Percentiles rank a stretch among this genome's conserved stretches.
These are phyloP conservation scores for Amorpha juglandis DNA, from an alignment of 2,888 invertebrate genomes.

Conservation along the genomic window DNA sequence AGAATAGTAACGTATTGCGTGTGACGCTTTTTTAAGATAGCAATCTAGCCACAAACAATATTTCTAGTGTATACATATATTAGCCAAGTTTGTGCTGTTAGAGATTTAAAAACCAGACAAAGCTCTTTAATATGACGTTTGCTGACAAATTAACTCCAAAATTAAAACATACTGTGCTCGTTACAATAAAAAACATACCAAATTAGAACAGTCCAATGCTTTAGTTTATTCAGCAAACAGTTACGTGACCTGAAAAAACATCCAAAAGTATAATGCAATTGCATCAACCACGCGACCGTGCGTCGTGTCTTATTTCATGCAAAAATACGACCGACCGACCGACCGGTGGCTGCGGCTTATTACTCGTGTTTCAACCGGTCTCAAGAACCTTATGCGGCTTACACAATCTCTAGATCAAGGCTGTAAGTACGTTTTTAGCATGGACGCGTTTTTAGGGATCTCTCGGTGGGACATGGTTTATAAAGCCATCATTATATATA, in stretches of 20 bases:
- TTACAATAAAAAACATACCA: not conserved
- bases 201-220: constrained; percentile 28
- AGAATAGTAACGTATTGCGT: no score
- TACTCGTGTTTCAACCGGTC: constrained; percentile 40
- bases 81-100: no score
- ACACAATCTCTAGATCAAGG: constrained; percentile 55
- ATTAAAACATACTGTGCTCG: no score
- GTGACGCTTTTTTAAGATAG: no score
- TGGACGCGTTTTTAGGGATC: constrained; percentile 40
- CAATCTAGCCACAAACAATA: no score
- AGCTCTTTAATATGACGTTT: no score
- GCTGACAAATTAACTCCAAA: no score
- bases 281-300: constrained; percentile 51
- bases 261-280: constrained; percentile 47
- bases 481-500: constrained; percentile 32
- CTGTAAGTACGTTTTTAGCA: constrained; percentile 48
- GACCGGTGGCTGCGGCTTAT: constrained; percentile 55
- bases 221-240: not conserved
- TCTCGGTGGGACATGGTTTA: constrained; percentile 32
- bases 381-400: constrained; percentile 42
- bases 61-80: no score
- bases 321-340: constrained; percentile 61
- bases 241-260: constrained; percentile 17
- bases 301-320: constrained; percentile 62
- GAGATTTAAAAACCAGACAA: no score